Evolutionary conservation across 2,113 vertebrate genomes (phyloP), one percentile per base, ranked within the genome.

Genomic region (Chauna torquata): DNA sequence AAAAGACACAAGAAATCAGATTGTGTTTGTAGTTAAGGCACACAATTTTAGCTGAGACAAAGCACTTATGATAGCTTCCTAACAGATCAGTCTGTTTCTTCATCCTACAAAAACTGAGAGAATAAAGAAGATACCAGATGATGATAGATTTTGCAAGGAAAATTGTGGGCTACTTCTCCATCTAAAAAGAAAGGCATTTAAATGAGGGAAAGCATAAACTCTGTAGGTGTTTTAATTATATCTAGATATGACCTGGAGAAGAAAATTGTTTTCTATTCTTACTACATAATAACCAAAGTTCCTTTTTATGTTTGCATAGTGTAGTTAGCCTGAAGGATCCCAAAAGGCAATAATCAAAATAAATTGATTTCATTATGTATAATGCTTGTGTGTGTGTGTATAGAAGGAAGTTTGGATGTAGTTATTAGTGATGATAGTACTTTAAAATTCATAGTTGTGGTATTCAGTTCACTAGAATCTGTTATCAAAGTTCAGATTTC

Each of bases 301-400:
- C 25, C 12, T 74, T 69, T 49, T 86, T 71, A 38, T 0, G 38
- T 86, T 92, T 92, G 9, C 10, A 3, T n/a, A 65, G 55, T 55
- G 42, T 47, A 55, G 42, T 78, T 91, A 82, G 61, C 40, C 57
- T 84, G 58, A 87, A 87, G 44, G 75, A 74, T 79, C 75, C 57
- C 81, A 57, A 65, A 84, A 88, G 40, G 40, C 36, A 65, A 32
- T 84, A 76, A 79, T 91, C 64, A 82, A 95, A 87, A 36, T 34
- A 89, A 89, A 94, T 79, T 75, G 52, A 36, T 92, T 95, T 93
- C 20, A 65, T 94, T 94, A 20, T 49, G 6, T 79, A 18, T 64
- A 34, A 55, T 85, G 86, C 25, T 24, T 85, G 27, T 40, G 14
- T 75, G 14, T 75, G 52, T 65, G 38, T 57, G 14, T 34, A 32